These are phyloP conservation scores for Aradophagus sp. DNA, from an alignment of 1,140 invertebrate genomes.

Conservation along the genomic window DNA sequence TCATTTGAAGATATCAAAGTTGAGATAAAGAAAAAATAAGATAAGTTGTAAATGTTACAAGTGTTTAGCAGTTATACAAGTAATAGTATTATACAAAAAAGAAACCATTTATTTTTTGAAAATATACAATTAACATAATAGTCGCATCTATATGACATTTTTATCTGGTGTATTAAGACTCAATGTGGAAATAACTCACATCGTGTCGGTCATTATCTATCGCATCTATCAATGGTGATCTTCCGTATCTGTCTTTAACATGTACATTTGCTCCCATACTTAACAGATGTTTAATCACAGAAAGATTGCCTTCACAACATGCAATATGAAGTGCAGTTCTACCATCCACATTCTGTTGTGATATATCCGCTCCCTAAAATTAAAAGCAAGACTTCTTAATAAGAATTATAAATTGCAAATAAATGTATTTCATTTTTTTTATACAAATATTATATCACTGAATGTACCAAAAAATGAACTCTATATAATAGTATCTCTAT, in stretches of 20 bases:
- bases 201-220: constrained; percentile 78
- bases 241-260: constrained; percentile 79
- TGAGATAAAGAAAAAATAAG: too few species aligned
- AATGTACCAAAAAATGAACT: too few species aligned
- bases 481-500: too few species aligned
- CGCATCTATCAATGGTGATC: constrained; percentile 79
- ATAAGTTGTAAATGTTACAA: too few species aligned
- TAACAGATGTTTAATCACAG: constrained; percentile 84
- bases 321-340: constrained; percentile 89
- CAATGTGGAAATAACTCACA: constrained; percentile 65
- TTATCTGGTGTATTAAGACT: background rate
- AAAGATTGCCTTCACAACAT: constrained; percentile 80
- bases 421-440: background rate
- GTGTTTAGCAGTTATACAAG: too few species aligned
- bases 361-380: constrained; percentile 83
- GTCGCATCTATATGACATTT: too few species aligned
- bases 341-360: constrained; percentile 84
- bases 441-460: background rate
- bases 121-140: too few species aligned
- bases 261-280: constrained; percentile 91
- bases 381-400: too few species aligned
- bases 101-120: too few species aligned
- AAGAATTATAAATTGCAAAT: background rate
- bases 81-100: too few species aligned
- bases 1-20: too few species aligned